A percentile compares a stretch with the other conserved stretches of the same genome.
phyloP scores from a whole-genome alignment of 2,113 vertebrate species.

The Elaphurus davidianus region DNA sequence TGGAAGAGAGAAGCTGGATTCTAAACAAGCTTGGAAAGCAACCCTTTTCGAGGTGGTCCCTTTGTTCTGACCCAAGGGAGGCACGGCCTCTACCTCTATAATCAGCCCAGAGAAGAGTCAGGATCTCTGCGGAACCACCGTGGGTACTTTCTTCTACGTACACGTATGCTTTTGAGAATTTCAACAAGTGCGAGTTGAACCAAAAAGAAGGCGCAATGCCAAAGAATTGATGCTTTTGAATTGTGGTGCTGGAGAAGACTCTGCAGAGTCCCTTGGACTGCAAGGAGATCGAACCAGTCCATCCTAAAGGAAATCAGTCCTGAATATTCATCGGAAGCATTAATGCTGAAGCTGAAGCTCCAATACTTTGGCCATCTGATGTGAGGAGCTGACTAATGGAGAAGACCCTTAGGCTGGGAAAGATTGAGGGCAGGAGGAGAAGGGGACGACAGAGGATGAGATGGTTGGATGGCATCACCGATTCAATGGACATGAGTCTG shows the following conservation, averaged over 20 bases:
- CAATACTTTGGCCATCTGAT: not conserved
- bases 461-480: not conserved
- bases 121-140: not conserved
- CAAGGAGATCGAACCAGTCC: not conserved
- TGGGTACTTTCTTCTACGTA: too few relatives aligned
- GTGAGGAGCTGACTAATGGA: accelerated
- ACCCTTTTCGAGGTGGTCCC: accelerated
- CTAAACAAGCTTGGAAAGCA: not conserved
- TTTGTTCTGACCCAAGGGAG: accelerated
- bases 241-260: not conserved
- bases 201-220: not conserved
- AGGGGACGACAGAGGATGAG: not conserved
- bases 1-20: not conserved
- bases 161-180: not conserved
- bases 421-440: not conserved
- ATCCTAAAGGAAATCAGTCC: not conserved
- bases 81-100: accelerated
- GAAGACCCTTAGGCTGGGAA: not conserved
- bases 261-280: not conserved
- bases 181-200: accelerated
- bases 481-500: not conserved
- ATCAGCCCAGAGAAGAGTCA: not conserved
- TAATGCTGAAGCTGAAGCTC: not conserved
- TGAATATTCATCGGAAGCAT: not conserved
- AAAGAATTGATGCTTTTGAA: not conserved